Evolutionary conservation across 2,888 invertebrate species (phyloP).

Genomic region (Sarcophaga rosellei): DNA sequence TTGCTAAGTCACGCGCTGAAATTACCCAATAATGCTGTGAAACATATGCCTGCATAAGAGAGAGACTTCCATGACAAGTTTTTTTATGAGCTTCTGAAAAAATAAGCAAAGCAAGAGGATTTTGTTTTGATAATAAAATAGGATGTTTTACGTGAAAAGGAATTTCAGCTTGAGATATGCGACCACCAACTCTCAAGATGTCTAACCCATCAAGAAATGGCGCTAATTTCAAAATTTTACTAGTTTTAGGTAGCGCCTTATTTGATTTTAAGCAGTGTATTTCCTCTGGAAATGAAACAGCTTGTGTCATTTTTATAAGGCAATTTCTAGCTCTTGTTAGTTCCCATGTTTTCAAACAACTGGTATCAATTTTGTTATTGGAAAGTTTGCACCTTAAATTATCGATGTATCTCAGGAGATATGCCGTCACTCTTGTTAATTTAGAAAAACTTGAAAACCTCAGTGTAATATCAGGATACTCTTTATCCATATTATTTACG

Average conservation of each 20-base stretch:
- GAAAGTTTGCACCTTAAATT: constrained; percentile 1
- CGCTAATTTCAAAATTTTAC: constrained; percentile 4
- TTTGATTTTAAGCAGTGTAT: constrained; percentile 5
- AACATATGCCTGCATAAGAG: constrained; percentile 18
- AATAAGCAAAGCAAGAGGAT: constrained; percentile 4
- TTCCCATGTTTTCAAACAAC: constrained; percentile 15
- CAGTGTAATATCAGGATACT: constrained; percentile 8
- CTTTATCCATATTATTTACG: not conserved
- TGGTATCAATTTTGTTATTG: not conserved
- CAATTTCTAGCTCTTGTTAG: not conserved
- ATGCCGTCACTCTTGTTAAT: constrained; percentile 19
- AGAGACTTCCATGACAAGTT: constrained; percentile 18
- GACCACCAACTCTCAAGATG: constrained; percentile 11
- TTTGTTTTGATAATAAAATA: constrained; percentile 20
- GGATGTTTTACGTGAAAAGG: constrained; percentile 14
- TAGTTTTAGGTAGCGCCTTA: not conserved
- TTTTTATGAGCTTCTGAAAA: constrained; percentile 19
- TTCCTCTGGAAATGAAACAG: constrained; percentile 26
- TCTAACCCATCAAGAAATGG: constrained; percentile 30
- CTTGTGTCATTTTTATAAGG: constrained; percentile 34
- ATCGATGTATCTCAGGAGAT: constrained; percentile 11
- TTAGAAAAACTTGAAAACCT: constrained; percentile 27
- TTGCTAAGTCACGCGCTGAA: constrained; percentile 14
- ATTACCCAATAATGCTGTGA: constrained; percentile 37
- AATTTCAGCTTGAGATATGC: constrained; percentile 15